phyloP scores from a whole-genome alignment of 1,140 invertebrate genomes.

The Conopomorpha cramerella region DNA sequence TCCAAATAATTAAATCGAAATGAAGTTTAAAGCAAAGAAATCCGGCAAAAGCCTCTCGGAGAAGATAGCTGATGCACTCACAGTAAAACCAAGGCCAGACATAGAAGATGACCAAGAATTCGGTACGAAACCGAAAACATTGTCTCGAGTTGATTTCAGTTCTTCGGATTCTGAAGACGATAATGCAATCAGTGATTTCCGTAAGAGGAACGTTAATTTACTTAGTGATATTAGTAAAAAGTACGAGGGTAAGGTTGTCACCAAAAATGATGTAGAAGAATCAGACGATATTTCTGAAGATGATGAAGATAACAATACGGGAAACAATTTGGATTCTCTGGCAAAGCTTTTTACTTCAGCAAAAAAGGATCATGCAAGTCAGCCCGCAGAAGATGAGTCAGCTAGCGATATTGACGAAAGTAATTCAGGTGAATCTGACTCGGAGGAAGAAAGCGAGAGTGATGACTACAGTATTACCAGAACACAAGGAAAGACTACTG shows the following conservation, averaged over 20 bases:
- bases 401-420: neutral
- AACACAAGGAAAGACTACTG: too few species aligned
- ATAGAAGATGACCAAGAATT: slow-evolving; percentile 61
- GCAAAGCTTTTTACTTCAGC: too few species aligned
- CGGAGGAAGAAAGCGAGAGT: slow-evolving; percentile 4
- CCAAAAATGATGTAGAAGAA: slow-evolving; percentile 37
- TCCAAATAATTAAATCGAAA: slow-evolving; percentile 11
- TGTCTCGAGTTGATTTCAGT: slow-evolving; percentile 43
- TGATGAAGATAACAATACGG: slow-evolving; percentile 3
- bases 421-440: slow-evolving; percentile 2
- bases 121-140: slow-evolving; percentile 55
- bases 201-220: slow-evolving; percentile 67
- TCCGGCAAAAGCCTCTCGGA: slow-evolving; percentile 52
- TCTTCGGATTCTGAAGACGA: slow-evolving; percentile 63
- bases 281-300: slow-evolving; percentile 15
- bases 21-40: slow-evolving; percentile 41
- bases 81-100: slow-evolving; percentile 55
- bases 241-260: slow-evolving; percentile 73
- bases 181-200: slow-evolving; percentile 64
- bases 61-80: slow-evolving; percentile 64
- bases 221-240: slow-evolving; percentile 71
- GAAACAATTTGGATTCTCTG: neutral
- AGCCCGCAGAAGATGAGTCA: neutral
- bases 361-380: neutral
- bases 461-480: slow-evolving; percentile 9